These are phyloP conservation scores for Julus scanicus DNA, from an alignment of 2,888 invertebrate genomes.

Conservation along the genomic window DNA sequence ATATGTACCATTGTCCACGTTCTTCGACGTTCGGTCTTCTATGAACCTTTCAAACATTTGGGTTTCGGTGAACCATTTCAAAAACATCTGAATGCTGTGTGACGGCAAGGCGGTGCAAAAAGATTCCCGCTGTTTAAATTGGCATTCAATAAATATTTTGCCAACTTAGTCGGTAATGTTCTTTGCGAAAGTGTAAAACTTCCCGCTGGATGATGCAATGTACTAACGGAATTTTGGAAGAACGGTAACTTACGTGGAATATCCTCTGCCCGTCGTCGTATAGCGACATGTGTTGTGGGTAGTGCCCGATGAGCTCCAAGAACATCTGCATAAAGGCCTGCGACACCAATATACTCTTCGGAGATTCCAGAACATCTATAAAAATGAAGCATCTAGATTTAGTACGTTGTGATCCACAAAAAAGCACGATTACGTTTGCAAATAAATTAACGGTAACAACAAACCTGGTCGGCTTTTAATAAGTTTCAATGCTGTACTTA, in stretches of 20 bases:
- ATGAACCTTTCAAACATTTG: conserved; percentile 83
- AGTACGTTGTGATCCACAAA: neutral
- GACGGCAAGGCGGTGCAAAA: conserved; percentile 76
- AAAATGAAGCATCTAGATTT: neutral
- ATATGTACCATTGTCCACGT: conserved; percentile 24
- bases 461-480: conserved; percentile 64
- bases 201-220: neutral
- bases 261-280: conserved; percentile 67
- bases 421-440: too few relatives aligned
- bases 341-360: conserved; percentile 78
- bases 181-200: neutral
- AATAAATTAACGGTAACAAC: neutral
- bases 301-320: conserved; percentile 80
- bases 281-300: conserved; percentile 71
- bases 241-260: conserved; percentile 66
- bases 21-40: neutral
- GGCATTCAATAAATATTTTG: neutral
- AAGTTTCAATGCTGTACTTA: conserved; percentile 72
- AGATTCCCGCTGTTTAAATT: conserved; percentile 73
- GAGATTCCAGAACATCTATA: conserved; percentile 69
- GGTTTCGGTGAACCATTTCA: conserved; percentile 89
- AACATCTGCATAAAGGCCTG: conserved; percentile 84
- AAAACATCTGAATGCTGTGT: conserved; percentile 77
- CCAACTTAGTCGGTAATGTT: too few relatives aligned
- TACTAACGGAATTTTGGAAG: too few relatives aligned